These are phyloP conservation scores for Oligia strigilis DNA, from an alignment of 2,888 invertebrate genomes.

Conservation along the genomic window DNA sequence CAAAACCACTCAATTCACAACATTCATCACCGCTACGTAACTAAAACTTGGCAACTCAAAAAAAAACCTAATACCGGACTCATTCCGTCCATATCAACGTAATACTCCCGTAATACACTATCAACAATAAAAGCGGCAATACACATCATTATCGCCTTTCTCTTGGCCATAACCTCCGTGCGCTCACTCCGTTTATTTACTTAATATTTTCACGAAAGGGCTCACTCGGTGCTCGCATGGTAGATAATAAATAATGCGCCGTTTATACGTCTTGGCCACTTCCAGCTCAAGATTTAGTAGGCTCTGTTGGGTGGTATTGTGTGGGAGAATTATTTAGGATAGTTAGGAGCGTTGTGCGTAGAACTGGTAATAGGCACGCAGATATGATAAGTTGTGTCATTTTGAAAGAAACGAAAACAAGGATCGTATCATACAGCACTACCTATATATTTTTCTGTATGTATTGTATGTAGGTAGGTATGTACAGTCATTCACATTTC, in stretches of 20 bases:
- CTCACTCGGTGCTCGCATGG: conserved; percentile 79
- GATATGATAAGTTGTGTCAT: neutral
- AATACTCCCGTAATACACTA: conserved; percentile 24
- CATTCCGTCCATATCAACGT: conserved; percentile 19
- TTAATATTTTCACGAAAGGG: conserved; percentile 84
- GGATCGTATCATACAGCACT: neutral
- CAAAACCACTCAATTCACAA: neutral
- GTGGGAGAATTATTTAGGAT: conserved; percentile 27
- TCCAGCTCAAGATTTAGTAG: conserved; percentile 68
- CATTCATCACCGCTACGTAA: neutral
- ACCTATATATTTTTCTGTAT: neutral
- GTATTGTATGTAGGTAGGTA: neutral
- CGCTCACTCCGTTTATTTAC: conserved; percentile 78
- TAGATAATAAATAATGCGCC: conserved; percentile 82
- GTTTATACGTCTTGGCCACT: conserved; percentile 74
- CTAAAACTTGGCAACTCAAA: neutral
- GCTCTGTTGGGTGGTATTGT: conserved; percentile 41
- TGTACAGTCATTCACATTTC: neutral
- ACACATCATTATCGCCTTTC: conserved; percentile 58
- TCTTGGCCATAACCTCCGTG: conserved; percentile 67
- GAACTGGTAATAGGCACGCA: conserved; percentile 33
- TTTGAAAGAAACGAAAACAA: neutral
- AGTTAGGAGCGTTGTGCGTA: conserved; percentile 25
- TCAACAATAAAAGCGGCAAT: conserved; percentile 48
- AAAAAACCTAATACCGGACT: neutral